Base-by-base conservation (phyloP, 2,113 vertebrate species). In the Kryptolebias marmoratus region DNA sequence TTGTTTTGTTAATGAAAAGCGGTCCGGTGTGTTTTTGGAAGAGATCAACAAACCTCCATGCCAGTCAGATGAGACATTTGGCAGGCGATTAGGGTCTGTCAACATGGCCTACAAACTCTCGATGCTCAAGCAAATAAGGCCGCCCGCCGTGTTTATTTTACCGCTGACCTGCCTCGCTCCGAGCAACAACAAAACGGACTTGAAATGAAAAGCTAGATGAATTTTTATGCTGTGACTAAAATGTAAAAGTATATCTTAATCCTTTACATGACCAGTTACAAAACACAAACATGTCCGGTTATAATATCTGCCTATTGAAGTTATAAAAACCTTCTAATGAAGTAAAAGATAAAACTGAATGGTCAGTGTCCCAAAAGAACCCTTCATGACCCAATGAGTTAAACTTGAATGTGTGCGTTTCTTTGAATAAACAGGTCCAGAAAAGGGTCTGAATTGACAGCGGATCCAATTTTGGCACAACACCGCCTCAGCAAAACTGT, bases 51-150 rank as follows among this genome's bases (percentile, higher is more conserved):
- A 86, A 83, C 69, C 49, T 58, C 61, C n/a, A 57, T 1, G 50
- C 69, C 86, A 80, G 81, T 83, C 73, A 87, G 84, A 84, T 79
- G 80, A 92, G 72, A 73, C 77, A 71, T 79, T 88, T 89, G 84
- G 86, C 86, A 87, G 68, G 58, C 58, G 28, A 88, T 76, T 32
- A 82, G 39, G 47, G 52, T 79, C 47, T 53, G 74, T 85, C 75
- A 82, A 86, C 81, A 87, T 58, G 83, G 82, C 81, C 81, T 73
- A 78, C 87, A 71, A 79, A 82, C 60, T 76, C 68, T 70, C 65
- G 74, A 67, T 31, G 22, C 63, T n/a, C 64, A 69, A 79, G 81
- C 79, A 83, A 83, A 87, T 69, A 76, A 64, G 66, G 65, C 48
- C 61, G 53, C 57, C 67, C 63, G 75, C 60, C 59, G 55, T 68